Conservation (phyloP, 2,113 vertebrate genomes). For the Stegostoma tigrinum region DNA sequence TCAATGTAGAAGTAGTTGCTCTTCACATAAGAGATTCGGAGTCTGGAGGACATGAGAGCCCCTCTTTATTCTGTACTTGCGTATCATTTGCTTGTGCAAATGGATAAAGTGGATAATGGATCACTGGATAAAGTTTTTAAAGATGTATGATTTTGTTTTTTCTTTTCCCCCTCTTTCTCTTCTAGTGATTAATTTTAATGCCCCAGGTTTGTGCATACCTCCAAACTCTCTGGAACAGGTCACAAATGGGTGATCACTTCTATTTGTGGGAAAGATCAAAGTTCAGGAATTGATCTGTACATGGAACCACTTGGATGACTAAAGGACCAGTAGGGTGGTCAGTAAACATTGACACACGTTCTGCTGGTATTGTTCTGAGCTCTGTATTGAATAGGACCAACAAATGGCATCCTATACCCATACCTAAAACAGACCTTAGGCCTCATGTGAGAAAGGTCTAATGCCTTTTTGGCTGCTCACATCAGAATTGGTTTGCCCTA, state of each 20-base stretch:
- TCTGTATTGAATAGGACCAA: not conserved
- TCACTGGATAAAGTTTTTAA: not conserved
- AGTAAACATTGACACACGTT: not conserved
- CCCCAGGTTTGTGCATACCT: not conserved
- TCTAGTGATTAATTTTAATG: not conserved
- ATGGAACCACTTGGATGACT: not conserved
- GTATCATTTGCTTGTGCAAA: not conserved
- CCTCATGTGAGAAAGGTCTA: not conserved
- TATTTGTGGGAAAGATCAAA: not conserved
- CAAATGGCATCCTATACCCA: not conserved
- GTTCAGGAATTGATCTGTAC: too few relatives aligned
- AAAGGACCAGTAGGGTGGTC: not conserved
- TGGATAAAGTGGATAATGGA: too few relatives aligned
- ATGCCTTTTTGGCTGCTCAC: not conserved
- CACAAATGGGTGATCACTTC: not conserved
- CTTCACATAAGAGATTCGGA: not conserved
- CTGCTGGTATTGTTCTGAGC: not conserved
- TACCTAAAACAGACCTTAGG: not conserved
- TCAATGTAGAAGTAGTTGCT: not conserved
- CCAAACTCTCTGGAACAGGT: not conserved
- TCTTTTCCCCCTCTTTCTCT: not conserved
- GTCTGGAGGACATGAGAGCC: not conserved
- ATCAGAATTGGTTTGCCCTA: not conserved
- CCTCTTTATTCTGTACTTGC: not conserved
- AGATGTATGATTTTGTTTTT: not conserved